Percentiles rank a stretch among this genome's conserved stretches.
These are phyloP conservation scores for Baryphthengus martii DNA, from an alignment of 2,113 vertebrate genomes.

Conservation along the genomic window DNA sequence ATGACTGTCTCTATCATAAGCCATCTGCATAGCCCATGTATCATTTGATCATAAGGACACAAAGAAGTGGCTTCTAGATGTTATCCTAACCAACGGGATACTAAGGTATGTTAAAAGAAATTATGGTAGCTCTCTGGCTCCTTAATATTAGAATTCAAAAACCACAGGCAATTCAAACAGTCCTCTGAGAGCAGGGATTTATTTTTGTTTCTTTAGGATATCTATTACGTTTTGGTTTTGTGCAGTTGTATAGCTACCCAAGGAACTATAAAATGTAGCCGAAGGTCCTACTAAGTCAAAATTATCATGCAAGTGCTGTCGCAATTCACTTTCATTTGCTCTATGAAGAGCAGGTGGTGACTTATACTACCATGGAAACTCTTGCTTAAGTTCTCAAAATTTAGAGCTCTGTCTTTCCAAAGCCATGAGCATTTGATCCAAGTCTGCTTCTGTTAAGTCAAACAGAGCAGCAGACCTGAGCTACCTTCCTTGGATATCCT, in stretches of 20 bases:
- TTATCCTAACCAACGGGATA: neutral
- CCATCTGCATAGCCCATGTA: neutral
- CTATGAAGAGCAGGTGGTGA: neutral
- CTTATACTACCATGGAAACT: neutral
- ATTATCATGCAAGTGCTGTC: neutral
- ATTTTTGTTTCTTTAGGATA: neutral
- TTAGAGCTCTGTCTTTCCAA: neutral
- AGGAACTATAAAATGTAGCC: neutral
- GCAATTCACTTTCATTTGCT: neutral
- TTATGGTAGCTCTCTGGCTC: neutral
- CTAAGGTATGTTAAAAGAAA: neutral
- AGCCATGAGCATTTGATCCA: neutral
- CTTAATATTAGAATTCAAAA: neutral
- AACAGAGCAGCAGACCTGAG: neutral
- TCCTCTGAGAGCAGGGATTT: neutral
- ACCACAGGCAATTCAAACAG: neutral
- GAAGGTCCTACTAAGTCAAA: neutral
- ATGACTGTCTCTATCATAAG: neutral
- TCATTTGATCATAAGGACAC: neutral
- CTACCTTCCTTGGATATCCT: neutral
- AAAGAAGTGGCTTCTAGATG: neutral
- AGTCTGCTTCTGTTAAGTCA: neutral
- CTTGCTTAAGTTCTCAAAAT: neutral
- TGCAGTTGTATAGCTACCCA: neutral
- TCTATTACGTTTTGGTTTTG: neutral